Evolutionary conservation across 2,888 invertebrate genomes (phyloP), one percentile per base, ranked within the genome.

Genomic region (Tipula unca): DNA sequence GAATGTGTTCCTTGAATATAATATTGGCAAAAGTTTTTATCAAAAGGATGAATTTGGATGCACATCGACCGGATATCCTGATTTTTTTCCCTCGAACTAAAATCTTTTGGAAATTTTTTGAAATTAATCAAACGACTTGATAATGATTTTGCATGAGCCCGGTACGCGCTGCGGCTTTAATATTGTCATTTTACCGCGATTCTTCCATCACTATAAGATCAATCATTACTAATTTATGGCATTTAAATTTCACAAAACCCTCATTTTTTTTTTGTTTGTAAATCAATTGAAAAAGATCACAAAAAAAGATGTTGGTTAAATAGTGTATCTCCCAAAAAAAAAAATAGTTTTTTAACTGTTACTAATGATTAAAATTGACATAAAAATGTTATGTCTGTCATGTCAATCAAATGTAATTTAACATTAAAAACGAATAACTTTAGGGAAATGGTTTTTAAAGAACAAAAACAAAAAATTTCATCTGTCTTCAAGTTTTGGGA

Each of bases 361-460:
- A 69, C 69, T 69, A 69, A 69, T 69, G 69, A 69, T 69, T 69
- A 69, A 69, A 69, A 69, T 69, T 69, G 69, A 69, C 69, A 69
- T 69, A 69, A 69, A 69, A 69, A 69, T 69, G 69, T 69, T 69
- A 69, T 69, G 69, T 69, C 69, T 69, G 69, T 69, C 69, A 69
- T 69, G 69, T 69, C 69, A 69, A 69, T 69, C 69, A 69, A 69
- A 69, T 69, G 10, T 69, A 69, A 25, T 69, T 69, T 69, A 69
- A 69, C 69, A 25, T 69, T 69, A 54, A 54, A 6, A 54, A 54
- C 17, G 17, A 54, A 20, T 17, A 54, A 54, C 17, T 54, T 54
- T 54, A 54, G 48, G 48, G 48, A 54, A 54, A 54, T 54, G 17
- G 48, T 17, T 54, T 54, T 54, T 54, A 54, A 54, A 54, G 17